Evolutionary conservation across 2,888 invertebrate species (phyloP).

Genomic region (Tipula helvola): DNA sequence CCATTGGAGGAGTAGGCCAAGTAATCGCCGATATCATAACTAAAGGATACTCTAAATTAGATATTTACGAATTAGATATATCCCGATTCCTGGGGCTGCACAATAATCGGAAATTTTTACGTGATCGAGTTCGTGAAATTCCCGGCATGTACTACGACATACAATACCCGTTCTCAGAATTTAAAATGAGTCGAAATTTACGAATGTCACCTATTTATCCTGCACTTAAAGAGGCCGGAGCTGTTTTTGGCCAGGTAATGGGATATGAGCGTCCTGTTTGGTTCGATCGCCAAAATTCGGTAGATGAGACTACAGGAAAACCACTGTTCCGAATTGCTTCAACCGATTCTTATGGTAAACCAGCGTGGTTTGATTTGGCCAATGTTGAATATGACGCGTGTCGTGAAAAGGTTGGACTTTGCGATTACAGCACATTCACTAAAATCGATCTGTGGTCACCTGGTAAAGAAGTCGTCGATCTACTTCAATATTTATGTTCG

Average conservation of each 20-base stretch:
- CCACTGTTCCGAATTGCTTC: constrained; percentile 49
- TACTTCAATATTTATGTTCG: constrained; percentile 86
- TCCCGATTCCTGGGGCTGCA: constrained; percentile 84
- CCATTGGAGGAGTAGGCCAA: constrained; percentile 90
- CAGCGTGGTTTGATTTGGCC: constrained; percentile 84
- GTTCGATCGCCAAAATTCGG: constrained; percentile 52
- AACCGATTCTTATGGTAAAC: constrained; percentile 81
- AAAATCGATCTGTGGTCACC: constrained; percentile 91
- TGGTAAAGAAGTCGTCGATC: constrained; percentile 74
- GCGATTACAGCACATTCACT: constrained; percentile 95
- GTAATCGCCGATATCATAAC: constrained; percentile 80
- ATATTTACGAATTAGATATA: constrained; percentile 82
- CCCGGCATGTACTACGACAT: constrained; percentile 66
- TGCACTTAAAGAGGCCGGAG: constrained; percentile 77
- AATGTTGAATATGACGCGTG: constrained; percentile 86
- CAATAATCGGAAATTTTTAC: constrained; percentile 84
- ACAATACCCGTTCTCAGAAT: constrained; percentile 76
- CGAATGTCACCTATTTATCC: constrained; percentile 93
- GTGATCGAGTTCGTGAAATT: constrained; percentile 84
- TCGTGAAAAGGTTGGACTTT: constrained; percentile 79
- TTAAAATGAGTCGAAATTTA: constrained; percentile 74
- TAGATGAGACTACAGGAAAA: constrained; percentile 29
- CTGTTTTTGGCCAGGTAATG: constrained; percentile 94
- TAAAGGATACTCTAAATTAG: constrained; percentile 64
- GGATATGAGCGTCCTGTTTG: constrained; percentile 93